Percentiles rank a stretch among this genome's conserved stretches.
phyloP scores from a whole-genome alignment of 2,888 invertebrate species.

The Nebria salina region DNA sequence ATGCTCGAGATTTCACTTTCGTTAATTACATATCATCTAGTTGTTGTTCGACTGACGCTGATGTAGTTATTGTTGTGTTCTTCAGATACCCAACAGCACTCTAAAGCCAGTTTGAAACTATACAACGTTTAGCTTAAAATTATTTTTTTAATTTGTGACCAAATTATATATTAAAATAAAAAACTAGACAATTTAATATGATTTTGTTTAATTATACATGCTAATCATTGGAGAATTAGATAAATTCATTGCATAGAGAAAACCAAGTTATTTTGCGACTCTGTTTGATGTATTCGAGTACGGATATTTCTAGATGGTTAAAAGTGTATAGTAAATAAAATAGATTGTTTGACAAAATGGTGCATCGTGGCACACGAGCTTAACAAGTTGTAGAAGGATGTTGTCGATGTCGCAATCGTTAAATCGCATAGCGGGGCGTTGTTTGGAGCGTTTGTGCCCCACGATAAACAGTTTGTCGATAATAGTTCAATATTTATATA shows the following conservation, averaged over 20 bases:
- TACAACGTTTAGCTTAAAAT: not conserved
- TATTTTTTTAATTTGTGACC: not conserved
- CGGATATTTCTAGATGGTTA: too few relatives aligned
- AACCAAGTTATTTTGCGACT: too few relatives aligned
- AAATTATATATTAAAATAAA: not conserved
- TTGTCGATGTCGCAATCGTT: slow-evolving; percentile 28
- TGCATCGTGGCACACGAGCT: not conserved
- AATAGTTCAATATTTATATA: slow-evolving; percentile 43
- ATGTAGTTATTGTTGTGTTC: not conserved
- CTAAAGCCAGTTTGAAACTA: not conserved
- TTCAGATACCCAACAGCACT: not conserved
- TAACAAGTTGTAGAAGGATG: not conserved
- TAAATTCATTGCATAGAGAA: too few relatives aligned
- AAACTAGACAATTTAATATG: too few relatives aligned
- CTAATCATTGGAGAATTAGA: too few relatives aligned
- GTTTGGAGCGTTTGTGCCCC: slow-evolving; percentile 31
- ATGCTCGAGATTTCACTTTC: slow-evolving; percentile 25
- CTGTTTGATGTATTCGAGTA: too few relatives aligned
- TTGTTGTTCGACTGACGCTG: slow-evolving; percentile 7
- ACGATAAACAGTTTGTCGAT: slow-evolving; percentile 32
- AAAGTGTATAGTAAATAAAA: too few relatives aligned
- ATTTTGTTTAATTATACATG: too few relatives aligned
- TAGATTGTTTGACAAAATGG: not conserved
- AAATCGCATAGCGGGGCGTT: slow-evolving; percentile 31
- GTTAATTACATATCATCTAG: slow-evolving; percentile 23